Evolutionary conservation across 2,797 vertebrate genomes (phyloP), one percentile per base, ranked within the genome.

Genomic region (Sebastes hubbsi): DNA sequence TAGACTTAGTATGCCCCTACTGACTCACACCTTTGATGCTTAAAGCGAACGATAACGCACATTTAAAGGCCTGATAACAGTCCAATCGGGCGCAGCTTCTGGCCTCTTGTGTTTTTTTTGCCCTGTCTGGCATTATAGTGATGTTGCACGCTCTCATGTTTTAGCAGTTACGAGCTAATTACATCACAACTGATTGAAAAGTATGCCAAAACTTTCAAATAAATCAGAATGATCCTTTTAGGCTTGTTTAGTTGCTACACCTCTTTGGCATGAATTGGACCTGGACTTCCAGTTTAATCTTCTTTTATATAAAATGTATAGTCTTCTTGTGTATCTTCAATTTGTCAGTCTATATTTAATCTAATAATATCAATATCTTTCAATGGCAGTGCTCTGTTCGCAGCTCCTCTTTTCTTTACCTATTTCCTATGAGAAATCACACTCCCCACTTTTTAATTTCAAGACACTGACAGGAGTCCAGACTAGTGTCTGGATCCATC

Each of bases 401-500:
- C 46, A 11, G 25, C 62, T 42, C 8, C 3, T 61, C 32, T 56
- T 46, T 66, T 11, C 24, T 20, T 29, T 22, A 42, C 62, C 24
- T 11, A 3, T 70, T n/a, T 13, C 13, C 38, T 32, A 4, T 24
- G 24, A 70, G 24, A 59, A 70, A 67, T 61, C 6, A 8, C 18
- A 61, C 38, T 38, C 52, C 20, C 60, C 16, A 30, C 5, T 66
- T 60, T 54, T 85, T 63, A 61, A 81, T 66, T 74, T 55, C 16
- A 38, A 84, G 78, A 9, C 46, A 12, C 62, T 76, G 32, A n/a
- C 59, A n/a, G 75, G 71, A 82, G 78, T 67, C 65, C 87, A 73
- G 80, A 81, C 74, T 61, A 66, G 80, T 63, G 84, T 90, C 87
- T 87, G 68, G 13, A 55, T 72, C 75, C 42, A 38, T 80, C 79